These are phyloP conservation scores for Mus minutoides DNA, from an alignment of 2,797 vertebrate genomes.

Conservation along the genomic window DNA sequence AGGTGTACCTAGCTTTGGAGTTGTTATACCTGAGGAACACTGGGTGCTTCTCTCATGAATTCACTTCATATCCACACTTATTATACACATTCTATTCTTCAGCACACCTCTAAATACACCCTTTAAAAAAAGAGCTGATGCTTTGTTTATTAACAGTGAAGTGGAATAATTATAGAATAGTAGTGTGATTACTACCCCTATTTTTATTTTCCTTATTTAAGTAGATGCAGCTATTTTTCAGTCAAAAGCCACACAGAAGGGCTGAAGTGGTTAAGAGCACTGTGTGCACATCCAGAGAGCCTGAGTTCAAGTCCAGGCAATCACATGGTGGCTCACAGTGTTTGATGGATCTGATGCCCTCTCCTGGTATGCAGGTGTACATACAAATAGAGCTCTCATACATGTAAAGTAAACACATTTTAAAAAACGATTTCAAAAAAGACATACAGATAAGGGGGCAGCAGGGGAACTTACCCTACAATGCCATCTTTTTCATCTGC, in stretches of 20 bases:
- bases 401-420: too few relatives aligned
- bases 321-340: too few relatives aligned
- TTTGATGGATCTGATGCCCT: too few relatives aligned
- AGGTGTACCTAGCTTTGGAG: background rate
- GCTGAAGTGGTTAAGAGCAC: background rate
- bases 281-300: background rate
- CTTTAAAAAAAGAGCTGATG: background rate
- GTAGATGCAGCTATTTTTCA: background rate
- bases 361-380: too few relatives aligned
- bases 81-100: background rate
- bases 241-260: background rate
- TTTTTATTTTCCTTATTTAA: background rate
- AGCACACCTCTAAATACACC: background rate
- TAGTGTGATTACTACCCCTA: background rate
- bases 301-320: background rate
- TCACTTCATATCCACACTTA: background rate
- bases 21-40: background rate
- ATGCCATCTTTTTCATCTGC: background rate
- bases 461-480: accelerated
- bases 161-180: background rate
- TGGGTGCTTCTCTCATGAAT: background rate
- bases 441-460: too few relatives aligned
- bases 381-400: too few relatives aligned
- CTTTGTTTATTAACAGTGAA: background rate
- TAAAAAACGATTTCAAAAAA: background rate